phyloP scores from a whole-genome alignment of 2,888 invertebrate genomes.

The Epinotia brunnichana region DNA sequence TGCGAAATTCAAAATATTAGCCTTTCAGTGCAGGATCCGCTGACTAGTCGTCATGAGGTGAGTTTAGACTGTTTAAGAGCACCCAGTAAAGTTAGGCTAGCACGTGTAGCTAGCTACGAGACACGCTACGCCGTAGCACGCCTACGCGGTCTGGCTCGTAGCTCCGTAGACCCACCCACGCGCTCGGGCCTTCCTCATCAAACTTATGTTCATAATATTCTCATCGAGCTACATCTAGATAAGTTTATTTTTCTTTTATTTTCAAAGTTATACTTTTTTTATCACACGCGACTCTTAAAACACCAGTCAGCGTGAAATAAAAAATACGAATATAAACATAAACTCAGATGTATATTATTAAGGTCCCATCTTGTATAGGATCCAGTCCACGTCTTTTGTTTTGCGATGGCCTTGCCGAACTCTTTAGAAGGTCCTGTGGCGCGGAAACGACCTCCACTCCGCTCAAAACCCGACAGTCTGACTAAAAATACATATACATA shows the following conservation, averaged over 20 bases:
- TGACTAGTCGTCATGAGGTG: slow-evolving; percentile 13
- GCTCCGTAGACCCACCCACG: slow-evolving; percentile 80
- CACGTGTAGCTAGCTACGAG: slow-evolving; percentile 68
- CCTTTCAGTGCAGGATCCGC: slow-evolving; percentile 28
- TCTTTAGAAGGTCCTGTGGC: slow-evolving; percentile 13
- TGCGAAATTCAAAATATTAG: slow-evolving; percentile 16
- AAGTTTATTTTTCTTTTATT: not conserved
- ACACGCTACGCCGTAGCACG: slow-evolving; percentile 72
- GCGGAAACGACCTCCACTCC: slow-evolving; percentile 7
- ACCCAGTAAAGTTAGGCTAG: slow-evolving; percentile 43
- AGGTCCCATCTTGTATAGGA: not conserved
- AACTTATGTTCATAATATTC: slow-evolving; percentile 45
- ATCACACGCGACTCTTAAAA: not conserved
- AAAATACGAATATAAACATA: too few species aligned
- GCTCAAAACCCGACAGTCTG: not conserved
- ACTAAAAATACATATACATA: too few species aligned
- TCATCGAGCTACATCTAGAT: too few species aligned
- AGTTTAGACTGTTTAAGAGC: slow-evolving; percentile 15
- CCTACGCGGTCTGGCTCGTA: slow-evolving; percentile 80
- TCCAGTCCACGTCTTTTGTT: slow-evolving; percentile 10
- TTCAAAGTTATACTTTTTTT: not conserved
- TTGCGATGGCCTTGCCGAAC: slow-evolving; percentile 7
- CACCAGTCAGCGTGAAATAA: not conserved
- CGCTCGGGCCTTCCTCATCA: slow-evolving; percentile 57
- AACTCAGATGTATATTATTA: too few species aligned